Percentiles rank a stretch among this genome's conserved stretches.
These are phyloP conservation scores for Serripes groenlandicus DNA, from an alignment of 2,888 invertebrate species.

Conservation along the genomic window DNA sequence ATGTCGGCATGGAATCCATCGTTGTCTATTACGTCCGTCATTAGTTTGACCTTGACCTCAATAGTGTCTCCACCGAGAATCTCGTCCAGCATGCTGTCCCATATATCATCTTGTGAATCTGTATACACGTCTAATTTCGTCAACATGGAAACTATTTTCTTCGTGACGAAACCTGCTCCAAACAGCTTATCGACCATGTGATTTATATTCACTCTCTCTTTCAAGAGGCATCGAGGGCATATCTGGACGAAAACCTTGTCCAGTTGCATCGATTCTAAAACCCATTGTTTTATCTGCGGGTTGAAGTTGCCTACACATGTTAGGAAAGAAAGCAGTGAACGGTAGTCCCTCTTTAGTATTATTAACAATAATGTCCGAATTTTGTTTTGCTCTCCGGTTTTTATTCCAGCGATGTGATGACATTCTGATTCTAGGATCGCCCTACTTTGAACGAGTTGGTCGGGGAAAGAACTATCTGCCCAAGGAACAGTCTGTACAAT, in stretches of 20 bases:
- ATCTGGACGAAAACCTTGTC: background rate
- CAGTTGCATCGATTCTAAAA: background rate
- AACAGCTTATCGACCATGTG: background rate
- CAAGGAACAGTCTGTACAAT: background rate
- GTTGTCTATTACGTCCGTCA: background rate
- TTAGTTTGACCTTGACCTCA: background rate
- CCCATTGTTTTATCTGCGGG: background rate
- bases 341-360: background rate
- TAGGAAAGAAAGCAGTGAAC: background rate
- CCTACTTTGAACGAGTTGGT: conserved; percentile 4
- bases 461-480: background rate
- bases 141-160: background rate
- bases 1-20: background rate
- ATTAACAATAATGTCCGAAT: background rate
- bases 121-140: background rate
- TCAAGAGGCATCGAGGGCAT: background rate
- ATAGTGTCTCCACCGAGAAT: background rate
- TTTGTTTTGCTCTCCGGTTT: conserved; percentile 1
- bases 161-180: background rate
- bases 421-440: conserved; percentile 2
- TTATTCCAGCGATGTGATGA: background rate
- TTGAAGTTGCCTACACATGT: background rate
- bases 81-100: background rate
- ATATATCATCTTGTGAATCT: background rate
- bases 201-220: background rate